Conservation (phyloP, 2,797 vertebrate genomes). For the Centroberyx gerrardi region DNA sequence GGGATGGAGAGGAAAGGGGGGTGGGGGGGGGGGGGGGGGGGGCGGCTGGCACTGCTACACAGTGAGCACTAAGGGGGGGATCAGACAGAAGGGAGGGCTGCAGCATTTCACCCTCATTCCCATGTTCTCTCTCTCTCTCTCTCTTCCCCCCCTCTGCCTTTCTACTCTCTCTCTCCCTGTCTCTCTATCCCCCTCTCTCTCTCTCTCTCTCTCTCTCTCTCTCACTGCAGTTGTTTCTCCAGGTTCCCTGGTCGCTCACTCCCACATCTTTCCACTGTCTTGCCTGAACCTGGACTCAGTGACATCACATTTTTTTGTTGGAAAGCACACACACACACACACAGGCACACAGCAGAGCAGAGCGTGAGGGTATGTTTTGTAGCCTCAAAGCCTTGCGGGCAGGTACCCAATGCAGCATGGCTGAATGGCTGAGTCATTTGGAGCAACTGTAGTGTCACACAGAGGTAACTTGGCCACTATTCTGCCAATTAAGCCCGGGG, state of each 20-base stretch:
- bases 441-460: constrained; percentile 14
- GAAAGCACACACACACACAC: constrained; percentile 6
- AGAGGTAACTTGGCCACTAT: constrained; percentile 8
- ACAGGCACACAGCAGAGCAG: background rate
- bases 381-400: constrained; percentile 4
- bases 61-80: constrained; percentile 48
- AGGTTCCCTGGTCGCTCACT: background rate
- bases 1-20: background rate
- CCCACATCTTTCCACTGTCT: constrained; percentile 18
- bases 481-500: constrained; percentile 11
- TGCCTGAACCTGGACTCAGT: constrained; percentile 5
- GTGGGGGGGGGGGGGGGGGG: constrained; percentile 10
- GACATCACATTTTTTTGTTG: constrained; percentile 24
- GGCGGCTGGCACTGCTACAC: constrained; percentile 49
- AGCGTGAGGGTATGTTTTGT: background rate
- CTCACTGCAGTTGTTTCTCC: constrained; percentile 14
- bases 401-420: background rate
- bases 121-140: constrained; percentile 17
- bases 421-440: constrained; percentile 13
- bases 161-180: constrained; percentile 9
- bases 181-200: constrained; percentile 24
- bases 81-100: constrained; percentile 70
- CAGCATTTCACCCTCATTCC: constrained; percentile 64
- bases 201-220: constrained; percentile 22
- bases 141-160: background rate